phyloP scores from a whole-genome alignment of 2,797 vertebrate species.

The Phylloscopus collybita region DNA sequence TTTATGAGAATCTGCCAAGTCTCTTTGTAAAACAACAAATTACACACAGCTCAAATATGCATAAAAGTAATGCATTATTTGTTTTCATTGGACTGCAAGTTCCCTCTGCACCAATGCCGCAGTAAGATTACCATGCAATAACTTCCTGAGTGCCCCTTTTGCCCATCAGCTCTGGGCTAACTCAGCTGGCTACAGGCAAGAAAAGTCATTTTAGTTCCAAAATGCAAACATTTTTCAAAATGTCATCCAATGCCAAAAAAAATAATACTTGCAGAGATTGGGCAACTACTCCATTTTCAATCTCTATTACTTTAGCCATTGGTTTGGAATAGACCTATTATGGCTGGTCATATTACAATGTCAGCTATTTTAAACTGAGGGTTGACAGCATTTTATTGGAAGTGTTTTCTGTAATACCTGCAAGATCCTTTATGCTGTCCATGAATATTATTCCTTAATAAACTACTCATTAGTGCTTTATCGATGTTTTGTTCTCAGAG shows the following conservation, averaged over 20 bases:
- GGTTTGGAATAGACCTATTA: slow-evolving; percentile 37
- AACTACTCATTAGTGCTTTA: not conserved
- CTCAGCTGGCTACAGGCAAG: slow-evolving; percentile 3
- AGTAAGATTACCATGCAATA: not conserved
- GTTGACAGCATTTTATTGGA: not conserved
- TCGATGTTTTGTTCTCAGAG: not conserved
- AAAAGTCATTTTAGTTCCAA: slow-evolving; percentile 38
- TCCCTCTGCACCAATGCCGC: not conserved
- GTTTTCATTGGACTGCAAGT: slow-evolving; percentile 3
- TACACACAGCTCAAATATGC: not conserved
- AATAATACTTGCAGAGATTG: not conserved
- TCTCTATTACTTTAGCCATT: slow-evolving; percentile 30
- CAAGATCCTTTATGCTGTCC: not conserved
- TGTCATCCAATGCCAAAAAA: not conserved
- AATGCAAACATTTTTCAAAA: slow-evolving; percentile 55
- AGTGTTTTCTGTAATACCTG: not conserved
- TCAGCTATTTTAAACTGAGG: slow-evolving; percentile 29
- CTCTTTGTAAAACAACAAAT: not conserved
- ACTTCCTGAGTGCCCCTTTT: not conserved
- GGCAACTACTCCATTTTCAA: slow-evolving; percentile 17
- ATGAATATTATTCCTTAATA: not conserved
- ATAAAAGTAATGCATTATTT: not conserved
- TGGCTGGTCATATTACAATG: not conserved
- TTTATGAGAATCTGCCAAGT: not conserved
- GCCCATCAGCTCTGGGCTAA: not conserved